phyloP scores from a whole-genome alignment of 2,113 vertebrate species.

The Ctenodactylus gundi region DNA sequence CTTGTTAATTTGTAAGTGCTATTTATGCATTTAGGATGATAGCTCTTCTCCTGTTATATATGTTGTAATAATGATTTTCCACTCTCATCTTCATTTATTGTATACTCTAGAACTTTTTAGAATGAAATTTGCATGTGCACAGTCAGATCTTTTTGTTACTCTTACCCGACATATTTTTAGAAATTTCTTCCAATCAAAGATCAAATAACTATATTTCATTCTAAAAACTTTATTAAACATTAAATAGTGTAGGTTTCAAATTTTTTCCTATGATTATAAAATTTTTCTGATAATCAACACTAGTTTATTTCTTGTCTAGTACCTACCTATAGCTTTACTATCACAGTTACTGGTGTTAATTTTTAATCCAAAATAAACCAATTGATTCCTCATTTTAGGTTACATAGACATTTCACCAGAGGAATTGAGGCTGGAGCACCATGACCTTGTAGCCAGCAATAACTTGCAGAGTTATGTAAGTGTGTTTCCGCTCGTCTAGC shows the following conservation, averaged over 20 bases:
- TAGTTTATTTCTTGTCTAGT: slow-evolving; percentile 41
- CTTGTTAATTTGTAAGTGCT: slow-evolving; percentile 15
- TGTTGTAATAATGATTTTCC: neutral
- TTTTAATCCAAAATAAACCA: slow-evolving; percentile 65
- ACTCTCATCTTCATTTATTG: slow-evolving; percentile 43
- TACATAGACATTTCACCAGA: slow-evolving; percentile 94
- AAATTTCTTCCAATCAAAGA: slow-evolving; percentile 23
- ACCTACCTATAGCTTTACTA: slow-evolving; percentile 14
- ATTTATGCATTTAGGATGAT: neutral
- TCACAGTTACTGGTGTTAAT: slow-evolving; percentile 47
- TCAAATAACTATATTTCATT: slow-evolving; percentile 42
- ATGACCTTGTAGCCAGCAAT: slow-evolving; percentile 86
- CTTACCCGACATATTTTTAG: no score
- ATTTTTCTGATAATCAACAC: slow-evolving; percentile 36
- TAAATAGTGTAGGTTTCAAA: neutral
- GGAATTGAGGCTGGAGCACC: slow-evolving; percentile 93
- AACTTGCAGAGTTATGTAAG: slow-evolving; percentile 90
- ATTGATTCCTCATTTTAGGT: slow-evolving; percentile 83
- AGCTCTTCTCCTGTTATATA: neutral
- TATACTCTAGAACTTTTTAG: neutral
- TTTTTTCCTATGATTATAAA: slow-evolving; percentile 25
- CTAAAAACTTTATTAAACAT: slow-evolving; percentile 21
- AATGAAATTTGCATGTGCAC: slow-evolving; percentile 6
- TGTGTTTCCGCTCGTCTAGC: slow-evolving; percentile 57
- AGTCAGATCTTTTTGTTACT: slow-evolving; percentile 37